phyloP scores from a whole-genome alignment of 2,113 vertebrate genomes.

The Sciurus niger region DNA sequence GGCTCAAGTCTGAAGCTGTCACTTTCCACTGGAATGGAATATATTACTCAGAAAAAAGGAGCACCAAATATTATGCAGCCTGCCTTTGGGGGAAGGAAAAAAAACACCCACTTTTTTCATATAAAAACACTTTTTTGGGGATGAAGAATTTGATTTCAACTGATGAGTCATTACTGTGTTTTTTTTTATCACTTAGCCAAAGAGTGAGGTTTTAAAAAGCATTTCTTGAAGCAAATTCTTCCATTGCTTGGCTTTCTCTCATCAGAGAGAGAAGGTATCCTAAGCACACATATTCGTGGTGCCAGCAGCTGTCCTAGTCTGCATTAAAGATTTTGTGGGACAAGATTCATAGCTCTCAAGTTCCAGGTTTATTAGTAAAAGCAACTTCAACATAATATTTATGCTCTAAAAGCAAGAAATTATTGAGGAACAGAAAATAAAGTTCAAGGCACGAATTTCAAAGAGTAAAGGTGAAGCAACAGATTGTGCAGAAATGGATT shows the following conservation, averaged over 20 bases:
- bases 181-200: slow-evolving; percentile 58
- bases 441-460: not conserved
- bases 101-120: slow-evolving; percentile 72
- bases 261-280: not conserved
- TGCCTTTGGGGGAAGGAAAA: slow-evolving; percentile 64
- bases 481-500: not conserved
- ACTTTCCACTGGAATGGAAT: slow-evolving; percentile 74
- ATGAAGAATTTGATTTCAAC: slow-evolving; percentile 78
- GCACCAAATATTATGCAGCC: slow-evolving; percentile 74
- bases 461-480: not conserved
- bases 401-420: slow-evolving; percentile 31
- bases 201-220: slow-evolving; percentile 64
- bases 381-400: not conserved
- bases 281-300: not conserved
- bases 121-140: slow-evolving; percentile 81
- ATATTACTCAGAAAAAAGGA: slow-evolving; percentile 81
- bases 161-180: slow-evolving; percentile 72
- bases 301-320: not conserved
- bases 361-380: not conserved
- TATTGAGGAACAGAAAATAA: slow-evolving; percentile 29
- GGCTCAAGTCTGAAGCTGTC: not conserved
- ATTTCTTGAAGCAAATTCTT: slow-evolving; percentile 69
- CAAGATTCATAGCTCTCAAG: not conserved
- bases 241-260: slow-evolving; percentile 52
- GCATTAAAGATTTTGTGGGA: not conserved